Evolutionary conservation across 2,113 vertebrate genomes (phyloP), one percentile per base, ranked within the genome.

Genomic region (Chamaea fasciata): DNA sequence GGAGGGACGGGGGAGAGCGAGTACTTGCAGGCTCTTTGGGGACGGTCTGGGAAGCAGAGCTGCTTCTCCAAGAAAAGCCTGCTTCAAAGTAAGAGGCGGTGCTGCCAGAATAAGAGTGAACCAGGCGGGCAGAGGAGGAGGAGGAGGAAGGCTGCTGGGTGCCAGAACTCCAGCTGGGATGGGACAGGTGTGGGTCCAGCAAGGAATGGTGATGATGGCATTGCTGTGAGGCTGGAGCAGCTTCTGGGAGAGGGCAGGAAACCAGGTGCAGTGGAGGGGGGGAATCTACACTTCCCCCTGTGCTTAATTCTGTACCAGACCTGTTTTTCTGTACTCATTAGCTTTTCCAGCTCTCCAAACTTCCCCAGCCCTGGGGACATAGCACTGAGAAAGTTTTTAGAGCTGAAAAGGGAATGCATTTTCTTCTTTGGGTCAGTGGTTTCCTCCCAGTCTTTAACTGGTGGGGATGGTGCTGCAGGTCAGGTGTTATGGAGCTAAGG

Each of bases 31-130:
- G 57, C 55, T 89, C 91, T 96, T 94, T 35, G 65, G 92, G 90
- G 90, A 95, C 1, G 1, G 26, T 3, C 69, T 75, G 78, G 88
- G 71, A 89, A 93, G 71, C 0, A 6, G 28, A 90, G 76, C 76
- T 93, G 35, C 13, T 70, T 35, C 94, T 91, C 69, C 77, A 55
- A 57, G 94, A 91, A 90, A 92, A 95, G 52, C 22, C 50, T 57
- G 84, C 95, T 97, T 96, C 94, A 95, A 89, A 96, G 92, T 83
- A 91, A 95, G 84, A 96, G 73, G 67, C 10, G 10, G 74, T 10
- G 19, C 57, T 90, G 47, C 37, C 83, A 85, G 92, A 96, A 92
- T 84, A 84, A 94, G n/a, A 95, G 92, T 19, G 31, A 93, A 71
- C 5, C 30, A 44, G 82, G 84, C 33, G 1, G 70, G 78, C 42